Base-by-base conservation (phyloP, 2,888 invertebrate species). In the Gibbula magus region DNA sequence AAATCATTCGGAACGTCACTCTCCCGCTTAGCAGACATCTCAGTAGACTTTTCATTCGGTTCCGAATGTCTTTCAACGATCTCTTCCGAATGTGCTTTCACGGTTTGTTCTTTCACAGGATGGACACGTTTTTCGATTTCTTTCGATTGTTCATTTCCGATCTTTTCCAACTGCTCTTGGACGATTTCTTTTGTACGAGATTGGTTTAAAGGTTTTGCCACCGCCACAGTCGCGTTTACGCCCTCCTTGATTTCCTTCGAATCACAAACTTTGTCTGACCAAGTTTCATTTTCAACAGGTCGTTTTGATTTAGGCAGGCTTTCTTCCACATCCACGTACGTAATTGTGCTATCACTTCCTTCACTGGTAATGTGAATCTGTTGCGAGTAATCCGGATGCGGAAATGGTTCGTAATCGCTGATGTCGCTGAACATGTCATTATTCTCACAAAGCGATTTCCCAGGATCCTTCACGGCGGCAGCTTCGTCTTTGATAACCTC, bases 371-470 rank as follows among this genome's bases (percentile, higher is more conserved):
- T 1, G 39, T 16, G 70, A 7, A 70, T 70, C 20, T 70, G 70
- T 35, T 70, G 70, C 32, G 39, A 70, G 20, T 39, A 70, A 35
- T 70, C 70, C n/a, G 70, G 39, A 35, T 35, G 35, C 20, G 39
- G 70, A 32, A 35, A 70, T 35, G 70, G 70, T 18, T 70, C 70
- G 16, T 70, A 67, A 79, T 81, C 45, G 70, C 51, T 67, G 66
- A 79, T 51, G 66, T n/a, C 39, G 20, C 61, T 39, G 35, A 82
- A 80, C 18, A 81, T 80, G 77, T 84, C 84, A 78, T 76, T 79
- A 16, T 77, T 75, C 39, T 80, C 78, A 4, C 25, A 52, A 29
- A 80, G 78, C 10, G 67, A 32, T 20, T 39, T 32, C 45, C 18
- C 22, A 66, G 66, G 13, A 74, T 86, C 85, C 35, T 70, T n/a